Conservation (phyloP, 2,888 invertebrate genomes). For the Podotricha telesiphe region DNA sequence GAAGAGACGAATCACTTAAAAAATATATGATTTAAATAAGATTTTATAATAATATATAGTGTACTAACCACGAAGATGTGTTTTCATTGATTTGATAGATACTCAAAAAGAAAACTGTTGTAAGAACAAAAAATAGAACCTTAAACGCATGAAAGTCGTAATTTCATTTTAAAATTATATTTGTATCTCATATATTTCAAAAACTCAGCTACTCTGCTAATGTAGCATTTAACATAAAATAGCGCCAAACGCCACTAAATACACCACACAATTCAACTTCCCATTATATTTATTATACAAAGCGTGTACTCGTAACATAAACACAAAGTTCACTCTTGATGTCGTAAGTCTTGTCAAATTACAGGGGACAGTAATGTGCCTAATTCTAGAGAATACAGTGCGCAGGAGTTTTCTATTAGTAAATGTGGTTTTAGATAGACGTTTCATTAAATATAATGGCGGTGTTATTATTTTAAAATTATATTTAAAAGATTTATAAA, state of each 20-base stretch:
- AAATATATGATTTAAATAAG: too few relatives aligned
- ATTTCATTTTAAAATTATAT: not conserved
- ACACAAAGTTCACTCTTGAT: constrained; percentile 57
- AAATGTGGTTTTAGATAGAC: constrained; percentile 70
- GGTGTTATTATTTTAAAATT: constrained; percentile 19
- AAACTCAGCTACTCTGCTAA: not conserved
- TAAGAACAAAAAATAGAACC: too few relatives aligned
- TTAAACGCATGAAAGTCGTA: too few relatives aligned
- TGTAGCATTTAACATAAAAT: not conserved
- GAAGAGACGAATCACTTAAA: too few relatives aligned
- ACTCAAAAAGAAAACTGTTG: too few relatives aligned
- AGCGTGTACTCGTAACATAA: constrained; percentile 43
- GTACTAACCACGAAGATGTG: too few relatives aligned
- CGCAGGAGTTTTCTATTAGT: constrained; percentile 81
- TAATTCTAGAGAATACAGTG: constrained; percentile 74
- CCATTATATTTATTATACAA: constrained; percentile 41
- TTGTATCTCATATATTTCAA: not conserved
- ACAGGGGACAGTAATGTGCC: constrained; percentile 72
- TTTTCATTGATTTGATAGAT: too few relatives aligned
- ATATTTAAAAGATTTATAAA: too few relatives aligned
- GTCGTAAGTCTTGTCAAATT: constrained; percentile 75
- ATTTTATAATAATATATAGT: too few relatives aligned
- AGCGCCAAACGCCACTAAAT: constrained; percentile 8
- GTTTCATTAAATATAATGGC: constrained; percentile 42
- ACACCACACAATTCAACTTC: constrained; percentile 2